Conservation (phyloP, 2,113 vertebrate species). For the Mugil cephalus region DNA sequence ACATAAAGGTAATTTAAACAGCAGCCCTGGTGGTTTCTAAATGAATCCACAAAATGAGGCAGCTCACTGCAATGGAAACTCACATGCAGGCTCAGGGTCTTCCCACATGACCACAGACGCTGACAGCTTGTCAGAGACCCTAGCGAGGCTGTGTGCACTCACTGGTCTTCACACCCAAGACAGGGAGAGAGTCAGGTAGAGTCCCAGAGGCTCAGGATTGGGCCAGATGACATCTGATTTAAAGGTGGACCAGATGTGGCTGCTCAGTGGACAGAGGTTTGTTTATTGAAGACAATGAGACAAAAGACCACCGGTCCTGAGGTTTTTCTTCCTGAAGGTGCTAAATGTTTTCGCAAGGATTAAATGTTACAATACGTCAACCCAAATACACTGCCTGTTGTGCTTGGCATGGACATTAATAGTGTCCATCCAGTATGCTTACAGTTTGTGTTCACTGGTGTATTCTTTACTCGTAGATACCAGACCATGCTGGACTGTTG, state of each 20-base stretch:
- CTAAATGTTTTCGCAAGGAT: not conserved
- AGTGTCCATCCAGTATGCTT: not conserved
- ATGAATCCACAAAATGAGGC: conserved; percentile 52
- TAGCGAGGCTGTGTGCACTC: conserved; percentile 38
- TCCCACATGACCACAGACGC: conserved; percentile 67
- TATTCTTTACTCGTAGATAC: conserved; percentile 81
- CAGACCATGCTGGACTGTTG: conserved; percentile 96
- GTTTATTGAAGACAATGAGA: conserved; percentile 27
- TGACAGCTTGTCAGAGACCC: conserved; percentile 74
- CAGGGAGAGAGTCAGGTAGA: conserved; percentile 43
- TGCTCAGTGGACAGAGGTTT: conserved; percentile 19
- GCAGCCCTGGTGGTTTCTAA: conserved; percentile 47
- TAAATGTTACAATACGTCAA: conserved; percentile 5
- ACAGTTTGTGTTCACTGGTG: conserved; percentile 10
- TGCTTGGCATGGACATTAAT: not conserved
- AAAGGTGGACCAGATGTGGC: conserved; percentile 43
- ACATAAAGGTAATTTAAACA: conserved; percentile 43
- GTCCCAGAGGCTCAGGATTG: conserved; percentile 32
- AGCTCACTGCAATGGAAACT: conserved; percentile 42
- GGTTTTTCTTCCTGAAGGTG: conserved; percentile 8
- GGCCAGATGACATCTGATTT: conserved; percentile 31
- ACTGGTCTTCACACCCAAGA: conserved; percentile 57
- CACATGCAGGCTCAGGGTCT: conserved; percentile 45
- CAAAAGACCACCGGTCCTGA: not conserved
- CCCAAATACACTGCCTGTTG: not conserved